phyloP scores from a whole-genome alignment of 2,113 vertebrate species.

The Dicaeum eximium region DNA sequence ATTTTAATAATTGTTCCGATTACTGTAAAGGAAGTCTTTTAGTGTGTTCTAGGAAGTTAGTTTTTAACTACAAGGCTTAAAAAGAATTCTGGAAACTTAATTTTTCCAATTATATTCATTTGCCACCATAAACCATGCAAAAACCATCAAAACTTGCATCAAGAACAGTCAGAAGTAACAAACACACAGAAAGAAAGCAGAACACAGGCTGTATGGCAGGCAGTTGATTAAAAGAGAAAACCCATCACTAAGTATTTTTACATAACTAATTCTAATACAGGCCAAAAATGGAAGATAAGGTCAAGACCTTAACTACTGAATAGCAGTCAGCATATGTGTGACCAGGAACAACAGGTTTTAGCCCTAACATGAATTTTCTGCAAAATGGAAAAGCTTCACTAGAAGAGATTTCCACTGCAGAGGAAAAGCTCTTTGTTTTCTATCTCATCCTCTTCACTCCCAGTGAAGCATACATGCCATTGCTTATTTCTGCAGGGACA shows the following conservation, averaged over 20 bases:
- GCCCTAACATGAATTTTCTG: neutral
- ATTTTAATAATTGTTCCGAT: neutral
- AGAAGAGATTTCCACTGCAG: neutral
- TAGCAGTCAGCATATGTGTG: neutral
- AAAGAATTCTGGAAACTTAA: neutral
- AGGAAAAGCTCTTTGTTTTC: neutral
- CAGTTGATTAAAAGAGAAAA: neutral
- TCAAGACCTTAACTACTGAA: neutral
- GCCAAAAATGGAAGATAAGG: neutral
- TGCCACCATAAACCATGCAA: neutral
- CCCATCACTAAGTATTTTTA: neutral
- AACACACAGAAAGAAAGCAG: neutral
- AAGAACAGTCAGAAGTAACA: neutral
- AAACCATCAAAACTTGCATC: neutral
- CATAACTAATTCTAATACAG: neutral
- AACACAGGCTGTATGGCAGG: neutral
- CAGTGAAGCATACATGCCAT: neutral
- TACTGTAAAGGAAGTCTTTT: neutral
- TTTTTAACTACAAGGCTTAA: neutral
- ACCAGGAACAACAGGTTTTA: neutral
- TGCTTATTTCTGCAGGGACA: neutral
- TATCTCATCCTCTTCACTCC: neutral
- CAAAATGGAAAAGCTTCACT: neutral
- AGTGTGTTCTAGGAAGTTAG: neutral
- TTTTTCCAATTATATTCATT: neutral